A percentile compares a stretch with the other conserved stretches of the same genome.
These are phyloP conservation scores for Psephotus haematonotus DNA, from an alignment of 2,113 vertebrate species.

Conservation along the genomic window DNA sequence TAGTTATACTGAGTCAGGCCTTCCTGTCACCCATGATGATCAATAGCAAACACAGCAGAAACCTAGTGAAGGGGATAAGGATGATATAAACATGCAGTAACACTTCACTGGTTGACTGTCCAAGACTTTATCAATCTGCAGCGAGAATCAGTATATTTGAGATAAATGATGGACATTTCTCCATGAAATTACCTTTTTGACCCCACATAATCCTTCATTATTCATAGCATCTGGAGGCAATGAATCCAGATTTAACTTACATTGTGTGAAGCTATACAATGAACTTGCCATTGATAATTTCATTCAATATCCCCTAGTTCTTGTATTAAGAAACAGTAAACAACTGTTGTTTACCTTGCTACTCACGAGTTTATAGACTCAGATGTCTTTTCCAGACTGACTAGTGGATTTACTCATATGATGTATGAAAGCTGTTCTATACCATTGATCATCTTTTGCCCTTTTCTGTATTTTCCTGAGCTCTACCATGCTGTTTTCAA, in stretches of 20 bases:
- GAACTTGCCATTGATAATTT: not conserved
- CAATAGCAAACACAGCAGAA: not conserved
- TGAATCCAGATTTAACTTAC: not conserved
- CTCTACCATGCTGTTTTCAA: not conserved
- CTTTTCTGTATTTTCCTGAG: not conserved
- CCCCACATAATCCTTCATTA: not conserved
- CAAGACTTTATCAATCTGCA: not conserved
- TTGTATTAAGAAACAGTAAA: not conserved
- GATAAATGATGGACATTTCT: not conserved
- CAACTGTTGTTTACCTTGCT: not conserved
- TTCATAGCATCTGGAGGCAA: not conserved
- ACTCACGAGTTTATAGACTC: not conserved
- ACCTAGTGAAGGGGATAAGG: not conserved
- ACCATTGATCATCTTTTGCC: not conserved
- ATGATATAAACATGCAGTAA: not conserved
- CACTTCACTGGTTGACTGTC: not conserved
- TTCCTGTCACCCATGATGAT: not conserved
- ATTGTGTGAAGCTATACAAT: not conserved
- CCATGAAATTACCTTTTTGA: not conserved
- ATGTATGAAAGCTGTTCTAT: not conserved
- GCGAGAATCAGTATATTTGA: fast-evolving
- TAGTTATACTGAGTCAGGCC: not conserved
- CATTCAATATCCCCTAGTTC: not conserved
- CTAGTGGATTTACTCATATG: not conserved
- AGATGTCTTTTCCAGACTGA: not conserved